Percentiles rank a stretch among this genome's conserved stretches.
Evolutionary conservation across 1,140 invertebrate species (phyloP).

Genomic region (Scaptodrosophila lebanonensis): DNA sequence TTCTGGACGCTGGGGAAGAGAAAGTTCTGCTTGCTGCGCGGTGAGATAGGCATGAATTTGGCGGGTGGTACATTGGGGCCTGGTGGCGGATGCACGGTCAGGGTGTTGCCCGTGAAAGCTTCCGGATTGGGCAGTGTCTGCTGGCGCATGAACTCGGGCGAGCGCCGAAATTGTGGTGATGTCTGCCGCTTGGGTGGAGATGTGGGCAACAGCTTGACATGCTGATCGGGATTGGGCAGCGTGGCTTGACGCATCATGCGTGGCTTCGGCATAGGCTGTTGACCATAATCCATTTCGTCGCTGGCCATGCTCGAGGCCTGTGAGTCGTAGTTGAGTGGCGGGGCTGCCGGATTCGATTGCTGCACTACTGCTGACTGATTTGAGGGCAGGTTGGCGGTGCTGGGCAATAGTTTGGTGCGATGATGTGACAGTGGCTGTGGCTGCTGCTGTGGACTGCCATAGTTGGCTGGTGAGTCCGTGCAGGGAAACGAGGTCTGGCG

Average conservation of each 20-base stretch:
- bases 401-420: slow-evolving; percentile 67
- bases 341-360: slow-evolving; percentile 14
- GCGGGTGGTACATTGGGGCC: slow-evolving; percentile 27
- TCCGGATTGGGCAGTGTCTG: slow-evolving; percentile 76
- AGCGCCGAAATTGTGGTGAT: slow-evolving; percentile 71
- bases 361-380: slow-evolving; percentile 11
- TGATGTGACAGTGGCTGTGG: slow-evolving; percentile 40
- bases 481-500: slow-evolving; percentile 72
- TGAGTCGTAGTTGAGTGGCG: slow-evolving; percentile 53
- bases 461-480: slow-evolving; percentile 48
- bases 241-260: slow-evolving; percentile 73
- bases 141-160: slow-evolving; percentile 74
- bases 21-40: slow-evolving; percentile 74
- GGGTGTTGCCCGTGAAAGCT: slow-evolving; percentile 66
- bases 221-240: slow-evolving; percentile 75
- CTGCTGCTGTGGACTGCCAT: slow-evolving; percentile 5
- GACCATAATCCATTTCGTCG: slow-evolving; percentile 60
- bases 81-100: slow-evolving; percentile 56
- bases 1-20: slow-evolving; percentile 73
- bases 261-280: slow-evolving; percentile 48
- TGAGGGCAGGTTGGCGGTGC: slow-evolving; percentile 37
- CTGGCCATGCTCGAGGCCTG: slow-evolving; percentile 52
- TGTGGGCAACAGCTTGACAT: slow-evolving; percentile 72
- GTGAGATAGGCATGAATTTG: slow-evolving; percentile 76
- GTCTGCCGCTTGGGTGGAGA: slow-evolving; percentile 76